Conservation (phyloP, 2,888 invertebrate species). For the Fissipunctia ypsillon region DNA sequence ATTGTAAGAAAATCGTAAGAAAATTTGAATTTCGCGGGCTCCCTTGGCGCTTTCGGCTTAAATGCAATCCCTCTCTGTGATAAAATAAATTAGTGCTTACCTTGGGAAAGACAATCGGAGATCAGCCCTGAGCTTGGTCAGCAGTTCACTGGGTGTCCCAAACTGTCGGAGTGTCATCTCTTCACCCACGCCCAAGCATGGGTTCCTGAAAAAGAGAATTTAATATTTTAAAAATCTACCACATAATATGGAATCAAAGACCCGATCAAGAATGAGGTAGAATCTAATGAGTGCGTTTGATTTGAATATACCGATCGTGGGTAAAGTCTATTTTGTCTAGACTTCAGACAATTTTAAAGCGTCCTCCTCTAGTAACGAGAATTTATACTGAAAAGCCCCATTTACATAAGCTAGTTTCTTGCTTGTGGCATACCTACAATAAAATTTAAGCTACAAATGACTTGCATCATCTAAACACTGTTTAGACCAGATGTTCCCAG, state of each 20-base stretch:
- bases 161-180: constrained; percentile 97
- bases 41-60: no score
- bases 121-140: constrained; percentile 96
- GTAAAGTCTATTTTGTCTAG: neutral
- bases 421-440: neutral
- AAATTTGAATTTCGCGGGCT: no score
- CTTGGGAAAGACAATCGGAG: constrained; percentile 96
- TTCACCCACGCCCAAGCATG: constrained; percentile 92
- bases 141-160: constrained; percentile 95
- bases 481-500: no score
- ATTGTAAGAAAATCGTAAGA: no score
- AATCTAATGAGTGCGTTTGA: neutral
- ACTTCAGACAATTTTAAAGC: neutral
- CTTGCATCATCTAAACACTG: no score
- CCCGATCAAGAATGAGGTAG: neutral
- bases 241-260: neutral
- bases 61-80: neutral
- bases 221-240: neutral
- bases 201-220: constrained; percentile 88
- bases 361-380: neutral
- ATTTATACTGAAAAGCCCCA: no score
- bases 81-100: constrained; percentile 85
- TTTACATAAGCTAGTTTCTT: neutral
- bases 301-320: no score
- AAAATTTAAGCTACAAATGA: neutral